Evolutionary conservation across 2,888 invertebrate genomes (phyloP).

Genomic region (Morpho deidamia): DNA sequence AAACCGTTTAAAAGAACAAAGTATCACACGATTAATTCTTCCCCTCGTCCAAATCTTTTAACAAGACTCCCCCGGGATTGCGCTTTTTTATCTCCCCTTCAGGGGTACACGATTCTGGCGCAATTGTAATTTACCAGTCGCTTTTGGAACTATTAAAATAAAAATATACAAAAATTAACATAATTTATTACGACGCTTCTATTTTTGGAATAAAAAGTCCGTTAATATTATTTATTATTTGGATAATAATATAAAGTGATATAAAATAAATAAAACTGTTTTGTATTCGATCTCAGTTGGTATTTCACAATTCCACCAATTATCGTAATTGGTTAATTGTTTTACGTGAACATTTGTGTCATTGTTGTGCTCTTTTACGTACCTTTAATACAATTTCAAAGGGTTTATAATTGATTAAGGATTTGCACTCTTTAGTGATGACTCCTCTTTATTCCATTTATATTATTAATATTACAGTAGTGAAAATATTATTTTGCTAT

Average conservation of each 20-base stretch:
- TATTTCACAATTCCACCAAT: slow-evolving; percentile 2
- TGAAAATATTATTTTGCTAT: no score
- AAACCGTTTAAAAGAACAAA: slow-evolving; percentile 65
- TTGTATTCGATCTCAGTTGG: background rate
- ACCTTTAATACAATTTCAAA: background rate
- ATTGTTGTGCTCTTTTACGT: slow-evolving; percentile 27
- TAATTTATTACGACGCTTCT: no score
- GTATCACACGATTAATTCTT: slow-evolving; percentile 57
- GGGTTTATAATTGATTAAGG: no score
- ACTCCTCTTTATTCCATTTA: no score
- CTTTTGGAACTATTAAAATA: background rate
- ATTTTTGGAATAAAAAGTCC: no score
- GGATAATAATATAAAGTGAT: no score
- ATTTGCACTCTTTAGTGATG: no score
- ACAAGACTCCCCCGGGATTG: slow-evolving; percentile 56
- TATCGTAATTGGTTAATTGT: slow-evolving; percentile 66
- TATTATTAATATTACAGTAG: no score
- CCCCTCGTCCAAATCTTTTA: slow-evolving; percentile 66
- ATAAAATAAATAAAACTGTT: background rate
- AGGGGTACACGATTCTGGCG: background rate
- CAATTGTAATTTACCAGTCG: background rate
- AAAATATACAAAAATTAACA: no score
- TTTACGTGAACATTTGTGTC: slow-evolving; percentile 41
- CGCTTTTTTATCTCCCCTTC: slow-evolving; percentile 49
- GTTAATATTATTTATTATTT: no score